Base-by-base conservation (phyloP, 2,888 invertebrate species). In the Drosophila anomalata region DNA sequence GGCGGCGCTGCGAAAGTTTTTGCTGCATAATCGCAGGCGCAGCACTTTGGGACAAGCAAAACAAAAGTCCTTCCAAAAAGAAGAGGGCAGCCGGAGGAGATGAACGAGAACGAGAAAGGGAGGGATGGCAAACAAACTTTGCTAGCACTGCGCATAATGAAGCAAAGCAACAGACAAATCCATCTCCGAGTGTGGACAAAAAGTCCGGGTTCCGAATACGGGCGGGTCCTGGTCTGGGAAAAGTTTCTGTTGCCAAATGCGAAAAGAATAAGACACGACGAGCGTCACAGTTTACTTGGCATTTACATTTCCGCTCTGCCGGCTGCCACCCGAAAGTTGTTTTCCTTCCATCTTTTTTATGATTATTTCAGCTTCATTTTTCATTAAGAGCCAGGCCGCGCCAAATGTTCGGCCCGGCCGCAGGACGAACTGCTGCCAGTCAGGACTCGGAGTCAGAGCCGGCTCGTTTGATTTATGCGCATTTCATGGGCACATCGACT, bases 21-120 rank as follows among this genome's bases (percentile, higher is more conserved):
- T 78, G 73, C 76, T 84, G 87, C 87, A 85, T 84, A 87, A 87
- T 87, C 84, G 79, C 79, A 80, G 87, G 79, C 82, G 76, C 78
- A 79, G 79, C 81, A 72, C 69, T 81, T 78, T 75, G 65, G 55
- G 65, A 69, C 63, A 66, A 51, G 70, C 80, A 69, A 62, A 79
- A 76, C 55, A 61, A 55, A 51, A 62, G 59, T 31, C 61, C 63
- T 33, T 50, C 12, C 44, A 44, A 31, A n/a, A 39, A 50, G 46
- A 39, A 48, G 29, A 5, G 39, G 42, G 29, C 31, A 54, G 61
- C 36, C 36, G 29, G n/a, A 8, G 20, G 22, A 42, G 17, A 11
- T 42, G 11, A 20, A 42, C 9, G 14, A 22, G n/a, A 33, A 44
- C 39, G 53, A 50, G 20, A 31, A 47, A 26, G 20, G 22, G 8